Conservation (phyloP, 2,888 invertebrate genomes). For the Cheilosia pagana region DNA sequence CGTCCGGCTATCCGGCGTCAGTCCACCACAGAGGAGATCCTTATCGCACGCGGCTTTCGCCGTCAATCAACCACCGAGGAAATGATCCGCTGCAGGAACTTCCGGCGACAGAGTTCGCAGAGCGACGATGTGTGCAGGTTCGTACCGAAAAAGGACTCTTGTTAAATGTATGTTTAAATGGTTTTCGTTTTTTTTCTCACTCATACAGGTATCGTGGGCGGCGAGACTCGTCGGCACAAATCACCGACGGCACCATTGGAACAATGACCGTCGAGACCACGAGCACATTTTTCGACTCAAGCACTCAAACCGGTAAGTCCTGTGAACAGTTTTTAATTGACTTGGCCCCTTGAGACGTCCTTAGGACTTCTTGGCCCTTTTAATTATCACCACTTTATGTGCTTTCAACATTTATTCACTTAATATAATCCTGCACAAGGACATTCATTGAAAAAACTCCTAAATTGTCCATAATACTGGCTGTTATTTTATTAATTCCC, state of each 20-base stretch:
- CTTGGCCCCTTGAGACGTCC: background rate
- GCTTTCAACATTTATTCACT: conserved; percentile 27
- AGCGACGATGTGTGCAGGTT: conserved; percentile 89
- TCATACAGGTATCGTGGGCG: conserved; percentile 81
- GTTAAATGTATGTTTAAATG: too few species aligned
- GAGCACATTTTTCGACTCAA: conserved; percentile 95
- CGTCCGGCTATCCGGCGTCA: conserved; percentile 92
- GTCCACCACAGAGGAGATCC: conserved; percentile 95
- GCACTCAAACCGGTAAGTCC: conserved; percentile 94
- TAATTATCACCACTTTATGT: conserved; percentile 20
- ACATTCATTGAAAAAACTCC: conserved; percentile 13
- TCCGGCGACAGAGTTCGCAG: conserved; percentile 94
- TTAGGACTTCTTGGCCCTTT: background rate
- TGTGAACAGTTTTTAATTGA: conserved; percentile 27
- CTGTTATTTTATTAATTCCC: conserved; percentile 42
- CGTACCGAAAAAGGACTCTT: background rate
- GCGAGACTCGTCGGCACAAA: conserved; percentile 93
- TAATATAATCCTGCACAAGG: conserved; percentile 15
- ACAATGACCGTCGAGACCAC: conserved; percentile 97
- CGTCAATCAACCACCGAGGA: conserved; percentile 96
- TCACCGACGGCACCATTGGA: conserved; percentile 94
- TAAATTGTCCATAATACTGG: background rate
- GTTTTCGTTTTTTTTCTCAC: background rate
- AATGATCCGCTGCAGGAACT: conserved; percentile 95
- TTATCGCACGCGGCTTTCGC: conserved; percentile 94